Conservation (phyloP, 2,113 vertebrate genomes). For the Ceyx cyanopectus region DNA sequence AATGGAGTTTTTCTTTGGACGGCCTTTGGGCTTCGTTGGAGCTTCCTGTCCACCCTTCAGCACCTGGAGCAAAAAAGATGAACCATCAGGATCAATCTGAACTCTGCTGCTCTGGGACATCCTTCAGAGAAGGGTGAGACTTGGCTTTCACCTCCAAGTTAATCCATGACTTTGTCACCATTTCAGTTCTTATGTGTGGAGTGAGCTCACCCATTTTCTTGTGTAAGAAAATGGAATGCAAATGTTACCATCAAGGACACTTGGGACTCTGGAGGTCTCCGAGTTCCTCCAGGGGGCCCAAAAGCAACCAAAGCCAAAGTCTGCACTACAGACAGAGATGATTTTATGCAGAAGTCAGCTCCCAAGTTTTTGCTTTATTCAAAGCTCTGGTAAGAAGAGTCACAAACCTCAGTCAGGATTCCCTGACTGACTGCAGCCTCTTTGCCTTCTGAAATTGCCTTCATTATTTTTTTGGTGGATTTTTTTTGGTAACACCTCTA, state of each 20-base stretch:
- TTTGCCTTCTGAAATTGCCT: not conserved
- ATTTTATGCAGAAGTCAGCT: not conserved
- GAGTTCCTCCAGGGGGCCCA: not conserved
- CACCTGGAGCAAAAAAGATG: constrained; percentile 80
- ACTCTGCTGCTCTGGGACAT: not conserved
- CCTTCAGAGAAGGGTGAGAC: not conserved
- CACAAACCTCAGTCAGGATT: not conserved
- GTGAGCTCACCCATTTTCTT: not conserved
- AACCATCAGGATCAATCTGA: not conserved
- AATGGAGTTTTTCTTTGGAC: constrained; percentile 99
- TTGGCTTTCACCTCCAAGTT: not conserved
- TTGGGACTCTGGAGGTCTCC: not conserved
- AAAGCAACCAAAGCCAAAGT: not conserved
- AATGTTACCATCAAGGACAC: not conserved
- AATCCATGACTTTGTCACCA: not conserved
- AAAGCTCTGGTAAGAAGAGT: not conserved
- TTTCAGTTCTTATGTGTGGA: not conserved
- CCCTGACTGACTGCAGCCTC: not conserved
- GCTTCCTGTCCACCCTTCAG: constrained; percentile 98
- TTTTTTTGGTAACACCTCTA: not conserved
- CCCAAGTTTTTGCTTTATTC: not conserved
- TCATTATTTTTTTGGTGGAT: not conserved
- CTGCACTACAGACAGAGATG: not conserved
- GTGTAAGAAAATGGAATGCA: not conserved
- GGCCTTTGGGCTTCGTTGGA: constrained; percentile 97